Base-by-base conservation (phyloP, 2,797 vertebrate genomes). In the Phrynocephalus forsythii region DNA sequence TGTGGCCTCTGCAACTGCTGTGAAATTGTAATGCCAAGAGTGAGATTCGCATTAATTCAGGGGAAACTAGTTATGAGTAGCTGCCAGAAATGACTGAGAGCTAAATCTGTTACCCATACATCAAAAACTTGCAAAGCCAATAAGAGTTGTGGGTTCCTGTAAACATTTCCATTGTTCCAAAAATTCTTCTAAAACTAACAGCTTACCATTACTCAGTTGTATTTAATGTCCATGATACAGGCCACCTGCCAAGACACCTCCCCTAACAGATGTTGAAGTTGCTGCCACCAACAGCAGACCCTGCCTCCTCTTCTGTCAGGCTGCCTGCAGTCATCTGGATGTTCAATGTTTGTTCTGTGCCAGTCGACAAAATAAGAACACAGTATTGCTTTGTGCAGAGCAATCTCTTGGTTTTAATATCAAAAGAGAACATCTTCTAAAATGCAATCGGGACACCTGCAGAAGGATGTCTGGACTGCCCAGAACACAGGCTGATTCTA, bases 331-430 rank as follows among this genome's bases (percentile, higher is more conserved):
- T 72, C 60, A 26, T 13, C 48, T 50, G 20, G 22, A 63, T 79
- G 22, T 72, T 60, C 68, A 71, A 26, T 10, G 18, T 68, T 88
- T 79, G 67, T 52, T 33, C 15, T 79, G 20, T 69, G 7, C 18
- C 0, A 0, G 82, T 76, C 78, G 84, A 50, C 56, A 79, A 50
- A 88, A 56, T 16, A 0, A 69, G 73, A 79, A 38, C 48, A 28
- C 73, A 56, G 52, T 8, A 56, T 9, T 87, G 76, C 24, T 52
- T 52, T 86, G 67, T 33, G 24, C 6, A 79, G 24, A 56, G 33
- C 22, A 71, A 83, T 50, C 38, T 44, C 44, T 22, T 71, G 81
- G 28, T 44, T 69, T 85, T 79, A 33, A 79, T 52, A 85, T 68
- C 63, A 67, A 76, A 85, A 18, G 44, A 26, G 20, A 48, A 71